These are phyloP conservation scores for Poeciliopsis presidionis DNA, from an alignment of 2,797 vertebrate species.

Conservation along the genomic window DNA sequence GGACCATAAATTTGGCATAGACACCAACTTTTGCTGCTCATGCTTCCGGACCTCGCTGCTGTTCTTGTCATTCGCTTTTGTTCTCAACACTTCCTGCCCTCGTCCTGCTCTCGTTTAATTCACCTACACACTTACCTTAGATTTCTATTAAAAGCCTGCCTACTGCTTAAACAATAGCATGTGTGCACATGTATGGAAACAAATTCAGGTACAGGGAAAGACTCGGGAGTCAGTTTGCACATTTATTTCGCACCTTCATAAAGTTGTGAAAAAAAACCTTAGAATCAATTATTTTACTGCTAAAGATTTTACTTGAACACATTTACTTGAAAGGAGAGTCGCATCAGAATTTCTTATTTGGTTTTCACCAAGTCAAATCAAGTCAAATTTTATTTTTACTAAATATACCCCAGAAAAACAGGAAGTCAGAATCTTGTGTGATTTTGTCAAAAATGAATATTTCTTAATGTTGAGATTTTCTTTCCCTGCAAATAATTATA, in stretches of 20 bases:
- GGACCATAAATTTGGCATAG: slow-evolving; percentile 45
- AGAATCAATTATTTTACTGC: not conserved
- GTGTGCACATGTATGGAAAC: not conserved
- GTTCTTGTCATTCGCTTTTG: slow-evolving; percentile 51
- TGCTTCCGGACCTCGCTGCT: slow-evolving; percentile 53
- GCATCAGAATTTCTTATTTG: not conserved
- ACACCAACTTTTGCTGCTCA: slow-evolving; percentile 48
- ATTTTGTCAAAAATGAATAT: not conserved
- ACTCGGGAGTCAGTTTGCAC: not conserved
- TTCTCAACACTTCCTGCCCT: slow-evolving; percentile 52
- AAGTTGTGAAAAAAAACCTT: not conserved
- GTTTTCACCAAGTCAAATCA: not conserved
- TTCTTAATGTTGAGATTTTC: not conserved
- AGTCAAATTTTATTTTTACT: no score
- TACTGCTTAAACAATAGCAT: slow-evolving; percentile 5
- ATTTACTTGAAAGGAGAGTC: not conserved
- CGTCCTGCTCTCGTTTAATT: slow-evolving; percentile 39
- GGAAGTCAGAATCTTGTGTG: not conserved
- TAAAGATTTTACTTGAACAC: not conserved
- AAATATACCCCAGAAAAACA: not conserved
- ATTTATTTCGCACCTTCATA: not conserved
- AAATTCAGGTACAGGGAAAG: not conserved
- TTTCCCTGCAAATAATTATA: not conserved
- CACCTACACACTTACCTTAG: slow-evolving; percentile 12
- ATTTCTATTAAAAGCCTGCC: slow-evolving; percentile 39